These are phyloP conservation scores for Parnassius smintheus DNA, from an alignment of 2,888 invertebrate species.

Conservation along the genomic window DNA sequence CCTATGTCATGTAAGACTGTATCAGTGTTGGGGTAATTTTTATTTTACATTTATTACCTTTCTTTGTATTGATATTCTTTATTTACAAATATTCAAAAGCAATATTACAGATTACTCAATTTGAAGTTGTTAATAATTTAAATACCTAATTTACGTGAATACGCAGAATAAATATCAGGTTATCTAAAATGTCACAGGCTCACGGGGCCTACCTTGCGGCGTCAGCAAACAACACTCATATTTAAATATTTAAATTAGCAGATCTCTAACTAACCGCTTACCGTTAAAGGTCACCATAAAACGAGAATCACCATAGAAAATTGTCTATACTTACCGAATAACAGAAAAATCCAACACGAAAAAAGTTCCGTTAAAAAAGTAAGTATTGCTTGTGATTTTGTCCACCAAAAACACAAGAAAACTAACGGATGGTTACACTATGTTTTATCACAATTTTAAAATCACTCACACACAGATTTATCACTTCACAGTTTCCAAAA, in stretches of 20 bases:
- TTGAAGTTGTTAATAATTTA: not conserved
- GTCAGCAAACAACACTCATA: constrained; percentile 5
- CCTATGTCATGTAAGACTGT: too few species aligned
- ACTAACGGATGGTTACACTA: constrained; percentile 43
- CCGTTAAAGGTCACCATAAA: constrained; percentile 52
- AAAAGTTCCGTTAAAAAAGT: constrained; percentile 54
- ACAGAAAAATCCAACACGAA: constrained; percentile 59
- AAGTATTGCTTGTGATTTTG: constrained; percentile 63
- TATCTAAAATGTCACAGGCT: constrained; percentile 23
- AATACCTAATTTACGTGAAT: not conserved
- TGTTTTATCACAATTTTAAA: constrained; percentile 42
- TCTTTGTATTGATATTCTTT: not conserved
- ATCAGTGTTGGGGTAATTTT: too few species aligned
- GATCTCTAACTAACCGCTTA: constrained; percentile 24
- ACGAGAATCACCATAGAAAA: constrained; percentile 60
- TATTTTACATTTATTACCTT: not conserved
- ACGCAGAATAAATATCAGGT: not conserved
- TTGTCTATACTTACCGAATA: constrained; percentile 50
- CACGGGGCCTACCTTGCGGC: constrained; percentile 15
- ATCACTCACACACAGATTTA: constrained; percentile 52
- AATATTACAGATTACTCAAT: not conserved
- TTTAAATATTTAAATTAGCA: constrained; percentile 19
- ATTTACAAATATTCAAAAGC: not conserved
- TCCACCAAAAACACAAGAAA: constrained; percentile 62
- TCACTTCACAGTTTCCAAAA: constrained; percentile 54